Base-by-base conservation (phyloP, 2,113 vertebrate species). In the Nothocercus julius region DNA sequence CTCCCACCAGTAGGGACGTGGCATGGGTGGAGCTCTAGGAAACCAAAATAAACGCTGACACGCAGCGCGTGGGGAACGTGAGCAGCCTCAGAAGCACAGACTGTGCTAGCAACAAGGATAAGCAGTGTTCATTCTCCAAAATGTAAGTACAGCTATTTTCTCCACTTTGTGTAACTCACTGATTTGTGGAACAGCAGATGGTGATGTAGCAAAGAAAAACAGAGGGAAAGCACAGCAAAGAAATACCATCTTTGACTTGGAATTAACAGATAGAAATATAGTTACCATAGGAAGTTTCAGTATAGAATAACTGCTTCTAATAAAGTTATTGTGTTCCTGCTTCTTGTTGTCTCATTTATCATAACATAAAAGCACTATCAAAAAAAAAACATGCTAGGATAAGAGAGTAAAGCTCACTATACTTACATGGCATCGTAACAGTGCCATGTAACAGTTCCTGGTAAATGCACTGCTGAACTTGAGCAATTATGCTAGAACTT, bases 11-110 rank as follows among this genome's bases (percentile, higher is more conserved):
- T 14, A 45, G 56, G 56, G 66, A 24, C 59, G 87, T 36, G 74
- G 77, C 79, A 83, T 40, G 80, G 92, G 95, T 13, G 82, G 96
- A 62, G 95, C 53, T 62, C 21, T 61, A 30, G 3, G 5, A 8
- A 87, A 76, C 82, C 62, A 25, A 80, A 95, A 89, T 90, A 95
- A 89, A 91, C 67, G 85, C 72, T 4, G 22, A 67, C 79, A 77
- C 5, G 8, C 70, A 66, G 53, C 63, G 38, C 59, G 12, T 30
- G 9, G 10, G 0, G 17, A 63, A 42, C 47, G 56, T 12, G 45
- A 49, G n/a, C n/a, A 87, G 72, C 63, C 79, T 69, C 69, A 6
- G 21, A 34, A 64, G 32, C 44, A 53, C 1, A 85, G 59, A 40
- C 28, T 14, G 24, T 72, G 32, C 34, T 5, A 94, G 36, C 75